These are phyloP conservation scores for Brachionus angularis DNA, from an alignment of 1,140 invertebrate species.

Conservation along the genomic window DNA sequence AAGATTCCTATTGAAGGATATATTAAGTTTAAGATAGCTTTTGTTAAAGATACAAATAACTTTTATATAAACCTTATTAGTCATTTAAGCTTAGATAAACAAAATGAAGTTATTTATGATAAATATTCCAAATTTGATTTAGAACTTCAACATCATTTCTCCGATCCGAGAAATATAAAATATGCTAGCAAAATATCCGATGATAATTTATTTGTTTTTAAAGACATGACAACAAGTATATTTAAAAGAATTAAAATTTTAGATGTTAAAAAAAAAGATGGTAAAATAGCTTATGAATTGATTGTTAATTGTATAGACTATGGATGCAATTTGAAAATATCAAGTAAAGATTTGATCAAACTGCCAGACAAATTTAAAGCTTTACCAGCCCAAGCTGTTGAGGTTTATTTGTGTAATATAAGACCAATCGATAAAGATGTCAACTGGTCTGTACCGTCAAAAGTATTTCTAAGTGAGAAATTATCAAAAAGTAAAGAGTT, in stretches of 20 bases:
- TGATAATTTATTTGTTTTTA: constrained; percentile 24
- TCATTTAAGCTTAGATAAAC: background rate
- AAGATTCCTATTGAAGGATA: constrained; percentile 1
- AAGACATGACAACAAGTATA: constrained; percentile 2
- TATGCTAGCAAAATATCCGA: background rate
- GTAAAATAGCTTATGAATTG: constrained; percentile 1
- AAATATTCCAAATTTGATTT: constrained; percentile 7
- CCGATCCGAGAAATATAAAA: background rate
- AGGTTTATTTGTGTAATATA: constrained; percentile 28
- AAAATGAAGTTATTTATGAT: constrained; percentile 12
- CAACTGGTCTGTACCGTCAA: constrained; percentile 17
- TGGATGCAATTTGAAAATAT: constrained; percentile 4
- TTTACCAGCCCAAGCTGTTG: constrained; percentile 24
- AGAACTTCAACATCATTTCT: constrained; percentile 14
- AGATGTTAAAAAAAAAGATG: constrained; percentile 24
- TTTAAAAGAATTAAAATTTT: constrained; percentile 36
- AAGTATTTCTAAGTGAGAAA: constrained; percentile 2
- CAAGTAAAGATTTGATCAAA: background rate
- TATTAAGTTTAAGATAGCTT: constrained; percentile 31
- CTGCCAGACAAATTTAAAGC: constrained; percentile 34
- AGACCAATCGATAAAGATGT: constrained; percentile 34
- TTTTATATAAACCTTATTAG: constrained; percentile 16
- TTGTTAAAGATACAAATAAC: constrained; percentile 14
- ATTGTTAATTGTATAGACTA: constrained; percentile 39
- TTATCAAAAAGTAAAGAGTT: constrained; percentile 24